These are phyloP conservation scores for Plestiodon gilberti DNA, from an alignment of 2,113 vertebrate species.

Conservation along the genomic window DNA sequence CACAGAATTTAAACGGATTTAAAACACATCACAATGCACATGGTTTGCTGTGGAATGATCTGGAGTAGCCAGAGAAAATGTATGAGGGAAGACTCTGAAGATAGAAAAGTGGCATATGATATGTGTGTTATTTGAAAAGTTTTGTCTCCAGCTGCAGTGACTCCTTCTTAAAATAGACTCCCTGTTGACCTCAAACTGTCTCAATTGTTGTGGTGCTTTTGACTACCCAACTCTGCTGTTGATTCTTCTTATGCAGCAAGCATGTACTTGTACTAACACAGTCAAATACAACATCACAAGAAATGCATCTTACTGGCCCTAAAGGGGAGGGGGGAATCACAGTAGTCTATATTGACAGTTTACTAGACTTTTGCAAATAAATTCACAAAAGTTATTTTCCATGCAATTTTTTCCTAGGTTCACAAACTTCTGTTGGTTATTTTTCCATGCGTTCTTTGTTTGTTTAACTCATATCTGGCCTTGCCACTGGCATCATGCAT, in stretches of 20 bases:
- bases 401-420: neutral
- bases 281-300: neutral
- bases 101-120: neutral
- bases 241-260: neutral
- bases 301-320: neutral
- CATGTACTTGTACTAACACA: neutral
- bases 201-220: neutral
- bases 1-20: neutral
- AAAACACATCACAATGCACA: neutral
- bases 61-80: neutral
- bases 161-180: fast-evolving
- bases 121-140: neutral
- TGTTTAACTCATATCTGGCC: neutral
- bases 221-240: neutral
- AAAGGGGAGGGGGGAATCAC: too few species aligned
- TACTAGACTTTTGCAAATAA: neutral
- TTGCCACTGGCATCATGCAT: neutral
- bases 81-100: neutral
- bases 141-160: neutral
- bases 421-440: neutral
- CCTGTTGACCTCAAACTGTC: neutral
- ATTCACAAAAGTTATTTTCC: neutral
- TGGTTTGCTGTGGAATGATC: neutral
- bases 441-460: neutral
- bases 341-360: too few species aligned